Percentiles rank a stretch among this genome's conserved stretches.
These are phyloP conservation scores for Sinocyclocheilus rhinocerous DNA, from an alignment of 2,113 vertebrate genomes.

Conservation along the genomic window DNA sequence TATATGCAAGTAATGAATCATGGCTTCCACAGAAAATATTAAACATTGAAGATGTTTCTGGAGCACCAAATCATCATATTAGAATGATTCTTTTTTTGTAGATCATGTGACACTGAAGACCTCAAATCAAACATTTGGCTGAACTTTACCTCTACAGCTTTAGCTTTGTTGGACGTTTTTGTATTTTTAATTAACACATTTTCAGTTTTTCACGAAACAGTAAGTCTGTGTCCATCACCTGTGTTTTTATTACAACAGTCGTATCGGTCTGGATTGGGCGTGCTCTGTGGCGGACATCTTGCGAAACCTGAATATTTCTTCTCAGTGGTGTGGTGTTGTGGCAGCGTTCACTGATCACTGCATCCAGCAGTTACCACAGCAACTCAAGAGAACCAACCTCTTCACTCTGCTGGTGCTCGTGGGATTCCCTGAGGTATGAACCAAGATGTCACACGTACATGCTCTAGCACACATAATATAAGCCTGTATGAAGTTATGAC, in stretches of 20 bases:
- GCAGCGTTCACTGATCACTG: conserved; percentile 92
- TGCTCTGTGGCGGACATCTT: conserved; percentile 95
- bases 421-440: conserved; percentile 91
- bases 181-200: background rate
- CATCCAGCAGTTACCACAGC: conserved; percentile 87
- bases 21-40: background rate
- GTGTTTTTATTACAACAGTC: conserved; percentile 70
- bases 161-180: background rate
- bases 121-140: background rate
- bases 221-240: background rate
- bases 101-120: background rate
- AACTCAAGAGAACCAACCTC: conserved; percentile 92
- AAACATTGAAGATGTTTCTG: background rate
- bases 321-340: conserved; percentile 85
- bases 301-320: conserved; percentile 82
- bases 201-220: background rate
- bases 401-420: conserved; percentile 94
- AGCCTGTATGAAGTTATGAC: background rate
- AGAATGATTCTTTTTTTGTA: background rate
- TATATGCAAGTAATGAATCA: background rate
- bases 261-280: conserved; percentile 94
- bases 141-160: background rate
- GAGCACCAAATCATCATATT: background rate
- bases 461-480: background rate
- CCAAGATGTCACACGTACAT: background rate